Base-by-base conservation (phyloP, 2,888 invertebrate genomes). In the Eristalinus sepulchralis region DNA sequence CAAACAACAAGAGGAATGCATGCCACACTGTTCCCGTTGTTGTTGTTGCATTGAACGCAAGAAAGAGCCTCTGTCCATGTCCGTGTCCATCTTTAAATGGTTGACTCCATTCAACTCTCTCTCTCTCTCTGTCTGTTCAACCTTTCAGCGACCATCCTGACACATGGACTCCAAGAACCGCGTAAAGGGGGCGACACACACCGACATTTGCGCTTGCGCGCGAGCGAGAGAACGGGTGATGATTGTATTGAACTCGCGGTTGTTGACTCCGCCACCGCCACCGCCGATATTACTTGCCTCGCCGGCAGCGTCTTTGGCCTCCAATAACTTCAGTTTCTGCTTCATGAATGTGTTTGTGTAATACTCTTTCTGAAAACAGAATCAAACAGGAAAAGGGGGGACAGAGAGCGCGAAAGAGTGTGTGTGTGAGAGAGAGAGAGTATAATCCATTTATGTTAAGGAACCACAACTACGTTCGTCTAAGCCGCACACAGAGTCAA, bases 231-330 rank as follows among this genome's bases (percentile, higher is more conserved):
- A 47, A 47, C 0, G 47, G 47, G 17, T 17, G 47, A 47, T 8
- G 47, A 17, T 85, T 63, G 68, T 82, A 82, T 85, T 85, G 85
- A 85, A 85, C 85, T 85, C 82, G 72, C 85, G 85, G 85, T 85
- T 85, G 85, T 85, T 85, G 85, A 85, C 85, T 85, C 82, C 70
- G 76, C 80, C 47, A 17, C 47, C 47, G 47, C n/a, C 47, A 47
- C 47, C 17, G 17, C 13, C 39, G 39, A 64, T 70, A 66, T 66
- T 81, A 75, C 62, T 82, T 82, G 85, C 77, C 77, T 85, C 60
- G 72, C 63, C 67, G 68, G 62, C 68, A 60, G 34, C 34, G 57
- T 62, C 39, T 67, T 47, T 64, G 53, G 55, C 81, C 66, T 20
- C 36, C 27, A 17, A 47, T 17, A 47, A 47, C 47, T 47, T 47